Conservation (phyloP, 2,797 vertebrate genomes). For the Coilia nasus region DNA sequence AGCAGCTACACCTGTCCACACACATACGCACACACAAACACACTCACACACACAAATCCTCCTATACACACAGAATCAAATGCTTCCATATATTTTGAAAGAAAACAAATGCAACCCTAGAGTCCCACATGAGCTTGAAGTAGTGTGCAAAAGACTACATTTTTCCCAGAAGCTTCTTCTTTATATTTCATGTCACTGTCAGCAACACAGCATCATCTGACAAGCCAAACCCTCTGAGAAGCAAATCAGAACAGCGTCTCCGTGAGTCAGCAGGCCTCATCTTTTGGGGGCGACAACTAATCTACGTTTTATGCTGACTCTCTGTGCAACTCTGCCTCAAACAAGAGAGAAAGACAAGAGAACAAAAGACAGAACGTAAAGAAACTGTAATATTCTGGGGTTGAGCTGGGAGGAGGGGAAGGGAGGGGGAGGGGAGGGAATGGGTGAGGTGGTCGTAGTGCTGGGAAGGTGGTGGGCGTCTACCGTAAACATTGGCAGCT, state of each 20-base stretch:
- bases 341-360: neutral
- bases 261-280: neutral
- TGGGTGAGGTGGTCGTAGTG: too few species aligned
- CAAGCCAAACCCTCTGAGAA: neutral
- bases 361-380: neutral
- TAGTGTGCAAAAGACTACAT: neutral
- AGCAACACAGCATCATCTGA: constrained; percentile 1
- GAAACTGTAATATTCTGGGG: neutral
- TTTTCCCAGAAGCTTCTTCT: neutral
- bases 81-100: neutral
- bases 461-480: neutral
- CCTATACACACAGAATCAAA: neutral
- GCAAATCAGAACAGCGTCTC: neutral
- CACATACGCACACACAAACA: neutral
- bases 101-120: neutral
- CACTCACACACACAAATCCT: neutral
- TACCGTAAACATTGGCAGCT: neutral
- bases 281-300: constrained; percentile 12
- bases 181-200: constrained; percentile 6
- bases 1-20: neutral
- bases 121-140: neutral
- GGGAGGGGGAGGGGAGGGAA: neutral
- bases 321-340: neutral
- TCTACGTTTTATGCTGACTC: constrained; percentile 11
- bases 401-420: neutral